Conservation (phyloP, 92 coral and sea anemone genomes). For the Palythoa heliodiscus region DNA sequence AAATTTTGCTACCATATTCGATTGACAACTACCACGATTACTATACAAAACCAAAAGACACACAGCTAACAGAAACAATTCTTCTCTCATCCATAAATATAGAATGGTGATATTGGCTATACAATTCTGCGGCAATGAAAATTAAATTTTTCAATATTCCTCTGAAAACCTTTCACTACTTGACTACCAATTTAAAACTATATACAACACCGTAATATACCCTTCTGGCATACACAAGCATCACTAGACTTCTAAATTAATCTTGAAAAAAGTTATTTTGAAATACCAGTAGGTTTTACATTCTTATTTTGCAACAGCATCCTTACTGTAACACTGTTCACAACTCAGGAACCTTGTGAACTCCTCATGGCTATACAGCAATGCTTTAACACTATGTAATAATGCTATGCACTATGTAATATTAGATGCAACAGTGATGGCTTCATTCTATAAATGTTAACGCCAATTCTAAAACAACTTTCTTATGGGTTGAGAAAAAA, state of each 20-base stretch:
- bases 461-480: conserved; percentile 4
- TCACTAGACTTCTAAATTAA: neutral
- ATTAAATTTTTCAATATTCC: conserved; percentile 22
- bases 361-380: neutral
- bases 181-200: neutral
- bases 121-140: conserved; percentile 29
- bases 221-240: neutral
- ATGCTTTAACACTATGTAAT: neutral
- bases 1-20: neutral
- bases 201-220: conserved; percentile 20
- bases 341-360: neutral
- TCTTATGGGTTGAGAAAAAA: neutral
- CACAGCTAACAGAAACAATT: conserved; percentile 69
- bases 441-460: neutral
- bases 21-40: neutral
- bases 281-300: neutral
- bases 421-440: neutral
- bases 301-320: neutral
- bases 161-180: neutral
- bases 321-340: neutral
- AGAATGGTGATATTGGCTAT: conserved; percentile 33
- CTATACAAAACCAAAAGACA: neutral
- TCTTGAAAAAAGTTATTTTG: neutral
- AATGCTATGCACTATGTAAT: neutral
- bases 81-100: conserved; percentile 73